Evolutionary conservation across 1,140 invertebrate genomes (phyloP), one percentile per base, ranked within the genome.

Genomic region (Cherax destructor): DNA sequence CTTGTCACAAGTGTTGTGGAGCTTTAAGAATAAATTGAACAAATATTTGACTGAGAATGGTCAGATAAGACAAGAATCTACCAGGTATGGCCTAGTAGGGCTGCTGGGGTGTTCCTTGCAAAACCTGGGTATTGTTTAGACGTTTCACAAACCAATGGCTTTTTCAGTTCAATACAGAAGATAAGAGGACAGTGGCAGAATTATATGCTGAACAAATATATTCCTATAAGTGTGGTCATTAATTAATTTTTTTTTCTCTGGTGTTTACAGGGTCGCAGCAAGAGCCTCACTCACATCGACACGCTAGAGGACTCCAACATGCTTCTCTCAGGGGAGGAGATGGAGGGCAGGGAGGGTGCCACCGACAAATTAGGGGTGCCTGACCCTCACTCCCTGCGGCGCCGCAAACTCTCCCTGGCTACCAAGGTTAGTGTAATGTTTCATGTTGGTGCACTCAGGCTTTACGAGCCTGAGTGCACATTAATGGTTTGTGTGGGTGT

Each of bases 241-340:
- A 41, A 41, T 41, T 41, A 41, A 4, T 90, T 78, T 30, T 49
- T 59, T 9, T n/a, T 10, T 49, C 47, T 49, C 52, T 72, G 24
- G 41, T 24, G 30, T 21, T 61, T 56, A 49, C 89, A 93, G 92
- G 92, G 92, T 52, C 92, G 92, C 56, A 91, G 90, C 86, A 91
- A 92, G 74, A 93, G 92, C 74, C 92, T 93, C 30, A 93, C 92
- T 9, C 92, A 93, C 84, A 93, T 93, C 79, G 92, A 93, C 90
- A 93, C 92, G 4, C 74, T 93, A 52, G 92, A 86, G 7, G 91
- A 89, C 30, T 56, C 86, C 21, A 81, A 81, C 47, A 89, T 84
- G 86, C 91, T 84, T 72, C 83, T 89, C 47, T 61, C 56, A 72
- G 91, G 85, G 81, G 91, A 85, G 79, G 87, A 83, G 41, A 83